phyloP scores from a whole-genome alignment of 2,113 vertebrate species.

The Pelodiscus sinensis region DNA sequence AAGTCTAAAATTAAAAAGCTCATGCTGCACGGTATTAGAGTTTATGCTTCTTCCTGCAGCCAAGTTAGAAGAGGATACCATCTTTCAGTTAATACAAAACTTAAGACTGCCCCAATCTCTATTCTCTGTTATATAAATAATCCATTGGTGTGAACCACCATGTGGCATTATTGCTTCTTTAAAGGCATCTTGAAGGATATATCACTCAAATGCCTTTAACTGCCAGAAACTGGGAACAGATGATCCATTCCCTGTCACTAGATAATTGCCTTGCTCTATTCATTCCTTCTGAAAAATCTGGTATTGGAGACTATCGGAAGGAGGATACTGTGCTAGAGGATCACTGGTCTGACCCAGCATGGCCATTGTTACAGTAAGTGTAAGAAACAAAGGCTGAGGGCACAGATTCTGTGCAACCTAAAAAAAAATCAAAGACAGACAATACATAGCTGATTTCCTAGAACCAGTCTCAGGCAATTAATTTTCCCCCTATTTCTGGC shows the following conservation, averaged over 20 bases:
- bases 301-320: not conserved
- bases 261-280: not conserved
- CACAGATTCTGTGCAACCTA: not conserved
- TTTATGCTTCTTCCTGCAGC: not conserved
- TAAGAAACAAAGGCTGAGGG: not conserved
- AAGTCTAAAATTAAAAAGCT: not conserved
- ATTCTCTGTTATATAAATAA: not conserved
- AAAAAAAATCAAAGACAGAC: not conserved
- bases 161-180: not conserved
- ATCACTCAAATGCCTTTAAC: not conserved
- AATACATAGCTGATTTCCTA: not conserved
- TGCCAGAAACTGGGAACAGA: not conserved
- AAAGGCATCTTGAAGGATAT: not conserved
- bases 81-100: not conserved
- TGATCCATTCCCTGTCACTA: not conserved
- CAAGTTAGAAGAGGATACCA: constrained; percentile 1
- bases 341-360: not conserved
- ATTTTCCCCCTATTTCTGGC: not conserved
- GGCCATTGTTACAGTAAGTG: no score
- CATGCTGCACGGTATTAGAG: not conserved
- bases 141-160: not conserved
- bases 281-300: not conserved
- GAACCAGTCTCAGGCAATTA: not conserved
- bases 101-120: not conserved
- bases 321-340: not conserved